Evolutionary conservation across 2,888 invertebrate genomes (phyloP), one percentile per base, ranked within the genome.

Genomic region (Neoaliturus tenellus): DNA sequence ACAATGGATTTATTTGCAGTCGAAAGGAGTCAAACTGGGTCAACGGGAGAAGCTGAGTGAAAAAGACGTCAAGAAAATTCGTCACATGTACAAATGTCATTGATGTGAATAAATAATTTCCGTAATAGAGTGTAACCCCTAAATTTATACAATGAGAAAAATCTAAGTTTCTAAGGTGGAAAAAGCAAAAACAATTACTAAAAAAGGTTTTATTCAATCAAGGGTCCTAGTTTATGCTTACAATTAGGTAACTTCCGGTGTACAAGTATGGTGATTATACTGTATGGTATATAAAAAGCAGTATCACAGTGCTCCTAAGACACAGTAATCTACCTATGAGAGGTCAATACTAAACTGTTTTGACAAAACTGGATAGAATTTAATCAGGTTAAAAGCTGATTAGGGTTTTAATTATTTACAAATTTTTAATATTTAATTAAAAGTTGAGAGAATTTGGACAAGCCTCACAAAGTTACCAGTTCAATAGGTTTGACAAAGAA

Each of bases 1-100:
- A n/a, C n/a, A n/a, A n/a, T n/a, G n/a, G n/a, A n/a, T n/a, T 31
- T 2, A n/a, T 69, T 75, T 86, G 55, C 85, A 88, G 87, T 81
- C 85, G 8, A 55, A 73, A 31, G 88, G 87, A 82, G 85, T 87
- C 75, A 85, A 86, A 48, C 86, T 96, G 87, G 96, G 96, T 0
- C 96, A 96, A 88, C 91, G 96, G 12, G 93, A 94, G 83, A 95
- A 95, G 0, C 93, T 96, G 87, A 96, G 96, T 84, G 91, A 92
- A n/a, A 93, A 92, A 0, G 96, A 96, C 88, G 93, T 96, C 17
- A 92, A 92, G 86, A 96, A 96, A 90, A 90, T 96, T 17, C 94
- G 95, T 88, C 91, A 91, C 84, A 96, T 96, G 96, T 96, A 96
- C 89, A 93, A 93, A 73, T 96, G 96, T 75, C 75, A 75, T 48